phyloP scores from a whole-genome alignment of 1,140 invertebrate species.

The Ceratoteleas bidentatus region DNA sequence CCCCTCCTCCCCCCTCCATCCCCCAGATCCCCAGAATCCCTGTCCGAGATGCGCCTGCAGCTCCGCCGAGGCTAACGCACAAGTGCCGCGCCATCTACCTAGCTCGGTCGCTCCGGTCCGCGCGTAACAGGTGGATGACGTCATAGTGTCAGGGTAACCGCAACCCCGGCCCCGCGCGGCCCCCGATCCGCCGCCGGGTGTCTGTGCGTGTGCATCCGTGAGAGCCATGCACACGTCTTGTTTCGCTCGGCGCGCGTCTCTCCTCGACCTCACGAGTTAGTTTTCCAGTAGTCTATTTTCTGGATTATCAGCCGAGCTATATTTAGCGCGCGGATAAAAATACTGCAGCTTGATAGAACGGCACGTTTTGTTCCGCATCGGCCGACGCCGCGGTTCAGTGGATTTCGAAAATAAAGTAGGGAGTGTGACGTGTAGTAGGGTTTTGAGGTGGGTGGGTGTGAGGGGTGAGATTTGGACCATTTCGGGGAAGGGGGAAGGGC shows the following conservation, averaged over 20 bases:
- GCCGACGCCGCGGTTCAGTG: slow-evolving; percentile 1
- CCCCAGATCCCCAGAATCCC: slow-evolving; percentile 35
- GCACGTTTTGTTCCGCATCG: slow-evolving; percentile 7
- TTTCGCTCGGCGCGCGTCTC: slow-evolving; percentile 32
- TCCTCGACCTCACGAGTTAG: slow-evolving; percentile 44
- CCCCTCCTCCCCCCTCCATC: slow-evolving; percentile 1
- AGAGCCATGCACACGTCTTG: slow-evolving; percentile 9
- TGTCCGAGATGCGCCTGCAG: slow-evolving; percentile 48
- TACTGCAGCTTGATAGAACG: slow-evolving; percentile 19
- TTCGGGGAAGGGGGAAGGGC: too few species aligned
- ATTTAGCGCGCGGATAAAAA: slow-evolving; percentile 47
- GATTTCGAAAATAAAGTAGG: too few species aligned
- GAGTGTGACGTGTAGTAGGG: too few species aligned
- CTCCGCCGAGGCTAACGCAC: slow-evolving; percentile 58
- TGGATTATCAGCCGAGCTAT: slow-evolving; percentile 44
- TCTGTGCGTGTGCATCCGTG: slow-evolving; percentile 5
- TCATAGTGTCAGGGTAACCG: slow-evolving; percentile 71
- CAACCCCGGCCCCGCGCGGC: slow-evolving; percentile 48
- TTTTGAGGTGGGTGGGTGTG: too few species aligned
- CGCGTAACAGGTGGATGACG: slow-evolving; percentile 80
- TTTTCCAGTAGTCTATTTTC: slow-evolving; percentile 46
- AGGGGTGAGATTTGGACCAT: too few species aligned
- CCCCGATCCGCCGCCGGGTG: slow-evolving; percentile 1
- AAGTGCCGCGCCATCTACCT: slow-evolving; percentile 30
- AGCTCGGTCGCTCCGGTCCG: slow-evolving; percentile 35